Base-by-base conservation (phyloP, 2,888 invertebrate species). In the Opisthograptis luteolata region DNA sequence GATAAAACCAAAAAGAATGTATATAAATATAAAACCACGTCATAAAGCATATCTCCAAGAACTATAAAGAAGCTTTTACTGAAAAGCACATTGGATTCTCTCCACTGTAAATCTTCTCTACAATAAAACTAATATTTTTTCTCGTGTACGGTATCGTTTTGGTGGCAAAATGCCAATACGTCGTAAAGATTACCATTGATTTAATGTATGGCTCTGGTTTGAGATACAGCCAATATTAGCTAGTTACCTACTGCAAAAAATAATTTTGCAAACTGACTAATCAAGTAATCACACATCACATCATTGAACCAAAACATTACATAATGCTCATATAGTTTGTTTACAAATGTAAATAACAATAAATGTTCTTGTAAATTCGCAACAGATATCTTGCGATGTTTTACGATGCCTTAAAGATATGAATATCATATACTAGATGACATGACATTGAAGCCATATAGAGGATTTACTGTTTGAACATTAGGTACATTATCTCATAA, bases 341-440 rank as follows among this genome's bases (percentile, higher is more conserved):
- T 54, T 42, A 50, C 42, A 42, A 34, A 43, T 35, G 41, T 50
- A 55, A 42, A 59, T 58, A 39, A 35, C 30, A 32, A 32, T 44
- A 22, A n/a, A n/a, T n/a, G n/a, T n/a, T n/a, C 65, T 60, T 62
- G 64, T 67, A 66, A 65, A 68, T 70, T 67, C 47, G 52, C 59
- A 58, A 66, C 60, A 54, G 57, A 37, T 19, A 30, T 34, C 35
- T 22, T 8, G 57, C 63, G 58, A 55, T 63, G 62, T 70, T 75
- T 75, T 71, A 75, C 58, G 63, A 57, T 25, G 60, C 66, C 49
- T 68, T 77, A 68, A 72, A 71, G 56, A 58, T 61, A 71, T 65
- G 64, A 58, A 67, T 60, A 53, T 60, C 50, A 55, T 62, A 64
- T 70, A 5, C 17, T 64, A 69, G 69, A 73, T 69, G 71, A 62